Conservation (phyloP, 2,797 vertebrate genomes). For the Anguilla obscura region DNA sequence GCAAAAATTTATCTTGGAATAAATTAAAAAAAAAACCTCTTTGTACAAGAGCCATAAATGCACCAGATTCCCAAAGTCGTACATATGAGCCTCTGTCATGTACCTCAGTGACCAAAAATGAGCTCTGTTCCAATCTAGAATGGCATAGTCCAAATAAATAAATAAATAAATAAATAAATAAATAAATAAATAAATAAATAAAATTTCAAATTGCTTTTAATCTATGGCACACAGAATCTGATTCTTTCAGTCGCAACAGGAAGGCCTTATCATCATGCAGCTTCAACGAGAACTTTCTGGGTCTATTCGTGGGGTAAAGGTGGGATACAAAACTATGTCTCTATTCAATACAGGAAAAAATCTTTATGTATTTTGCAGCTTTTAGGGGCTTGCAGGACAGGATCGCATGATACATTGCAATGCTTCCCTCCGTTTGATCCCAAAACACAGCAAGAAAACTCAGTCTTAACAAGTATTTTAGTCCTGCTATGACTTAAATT, state of each 20-base stretch:
- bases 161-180: neutral
- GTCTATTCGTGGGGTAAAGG: neutral
- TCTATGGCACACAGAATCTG: neutral
- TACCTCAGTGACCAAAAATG: neutral
- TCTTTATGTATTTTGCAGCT: neutral
- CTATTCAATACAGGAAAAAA: neutral
- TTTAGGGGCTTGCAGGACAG: neutral
- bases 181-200: neutral
- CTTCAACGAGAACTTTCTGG: neutral
- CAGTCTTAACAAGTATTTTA: neutral
- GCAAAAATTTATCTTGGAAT: constrained; percentile 1
- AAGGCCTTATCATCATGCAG: neutral
- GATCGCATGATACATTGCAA: neutral
- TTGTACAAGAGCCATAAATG: neutral
- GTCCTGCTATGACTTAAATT: too few species aligned
- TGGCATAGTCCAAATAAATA: neutral
- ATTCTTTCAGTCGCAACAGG: neutral
- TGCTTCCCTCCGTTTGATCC: neutral
- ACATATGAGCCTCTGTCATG: neutral
- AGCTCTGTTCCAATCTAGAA: neutral
- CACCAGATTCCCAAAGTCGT: neutral
- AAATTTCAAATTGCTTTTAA: neutral
- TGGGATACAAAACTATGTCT: neutral
- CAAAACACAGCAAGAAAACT: neutral
- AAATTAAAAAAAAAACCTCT: neutral